Conservation (phyloP, 2,888 invertebrate genomes). For the Mythimna pallens region DNA sequence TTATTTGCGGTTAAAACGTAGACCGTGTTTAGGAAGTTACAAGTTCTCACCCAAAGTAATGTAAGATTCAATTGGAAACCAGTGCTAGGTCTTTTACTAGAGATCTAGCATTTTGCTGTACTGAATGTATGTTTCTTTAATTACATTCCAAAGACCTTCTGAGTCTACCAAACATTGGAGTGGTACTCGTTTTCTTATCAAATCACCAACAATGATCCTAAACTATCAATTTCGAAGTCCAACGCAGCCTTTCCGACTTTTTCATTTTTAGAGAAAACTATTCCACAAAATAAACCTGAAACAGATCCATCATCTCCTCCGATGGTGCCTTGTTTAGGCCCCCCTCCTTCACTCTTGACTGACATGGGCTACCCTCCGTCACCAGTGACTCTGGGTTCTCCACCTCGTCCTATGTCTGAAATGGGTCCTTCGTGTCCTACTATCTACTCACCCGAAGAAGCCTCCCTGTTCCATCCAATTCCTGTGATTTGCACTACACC, state of each 20-base stretch:
- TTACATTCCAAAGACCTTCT: too few relatives aligned
- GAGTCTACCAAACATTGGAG: too few relatives aligned
- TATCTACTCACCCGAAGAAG: slow-evolving; percentile 73
- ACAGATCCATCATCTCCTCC: background rate
- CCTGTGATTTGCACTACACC: slow-evolving; percentile 54
- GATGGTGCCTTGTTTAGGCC: background rate
- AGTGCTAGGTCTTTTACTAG: too few relatives aligned
- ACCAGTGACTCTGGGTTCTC: slow-evolving; percentile 43
- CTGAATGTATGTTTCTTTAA: too few relatives aligned
- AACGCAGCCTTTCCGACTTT: slow-evolving; percentile 80
- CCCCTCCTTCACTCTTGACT: slow-evolving; percentile 29
- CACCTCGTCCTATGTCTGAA: slow-evolving; percentile 80
- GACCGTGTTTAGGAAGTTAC: background rate
- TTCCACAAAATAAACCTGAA: slow-evolving; percentile 13
- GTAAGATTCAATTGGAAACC: background rate
- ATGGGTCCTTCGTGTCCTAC: slow-evolving; percentile 81
- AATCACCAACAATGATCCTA: slow-evolving; percentile 16
- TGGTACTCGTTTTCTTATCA: background rate
- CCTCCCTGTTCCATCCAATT: too few relatives aligned
- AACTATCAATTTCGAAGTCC: slow-evolving; percentile 58
- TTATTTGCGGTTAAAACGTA: background rate
- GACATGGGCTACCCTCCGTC: slow-evolving; percentile 40
- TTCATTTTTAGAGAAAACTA: slow-evolving; percentile 7
- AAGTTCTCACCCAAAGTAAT: background rate
- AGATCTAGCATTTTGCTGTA: too few relatives aligned